Evolutionary conservation across 2,888 invertebrate genomes (phyloP).

Genomic region (Lamproptera curius): DNA sequence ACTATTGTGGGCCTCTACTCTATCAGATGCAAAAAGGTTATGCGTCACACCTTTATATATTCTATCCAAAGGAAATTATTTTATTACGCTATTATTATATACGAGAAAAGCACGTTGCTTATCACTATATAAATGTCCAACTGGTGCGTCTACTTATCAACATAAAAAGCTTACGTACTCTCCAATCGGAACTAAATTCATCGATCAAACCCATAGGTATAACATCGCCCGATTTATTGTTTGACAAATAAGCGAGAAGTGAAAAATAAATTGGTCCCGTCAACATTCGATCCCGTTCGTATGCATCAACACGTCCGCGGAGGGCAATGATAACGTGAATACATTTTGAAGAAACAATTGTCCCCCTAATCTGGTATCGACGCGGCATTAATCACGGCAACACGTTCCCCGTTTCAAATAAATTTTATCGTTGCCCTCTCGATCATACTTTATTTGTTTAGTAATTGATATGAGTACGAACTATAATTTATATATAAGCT

Average conservation of each 20-base stretch:
- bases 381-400: slow-evolving; percentile 14
- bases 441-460: slow-evolving; percentile 2
- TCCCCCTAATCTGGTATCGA: slow-evolving; percentile 14
- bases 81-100: too few relatives aligned
- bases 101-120: too few relatives aligned
- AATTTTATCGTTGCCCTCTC: slow-evolving; percentile 4
- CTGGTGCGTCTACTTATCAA: too few relatives aligned
- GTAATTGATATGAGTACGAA: too few relatives aligned
- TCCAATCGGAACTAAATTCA: too few relatives aligned
- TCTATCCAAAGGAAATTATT: too few relatives aligned
- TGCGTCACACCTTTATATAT: too few relatives aligned
- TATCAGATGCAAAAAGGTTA: too few relatives aligned
- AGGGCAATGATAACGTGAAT: slow-evolving; percentile 22
- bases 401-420: slow-evolving; percentile 6
- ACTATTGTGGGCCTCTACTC: too few relatives aligned
- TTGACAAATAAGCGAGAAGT: slow-evolving; percentile 48
- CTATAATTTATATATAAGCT: too few relatives aligned
- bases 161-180: too few relatives aligned
- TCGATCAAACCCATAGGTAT: slow-evolving; percentile 28
- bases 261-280: slow-evolving; percentile 57
- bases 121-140: too few relatives aligned
- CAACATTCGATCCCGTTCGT: slow-evolving; percentile 46
- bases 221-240: slow-evolving; percentile 52
- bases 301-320: slow-evolving; percentile 46
- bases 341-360: slow-evolving; percentile 18